These are phyloP conservation scores for Maniola hyperantus DNA, from an alignment of 2,888 invertebrate genomes.

Conservation along the genomic window DNA sequence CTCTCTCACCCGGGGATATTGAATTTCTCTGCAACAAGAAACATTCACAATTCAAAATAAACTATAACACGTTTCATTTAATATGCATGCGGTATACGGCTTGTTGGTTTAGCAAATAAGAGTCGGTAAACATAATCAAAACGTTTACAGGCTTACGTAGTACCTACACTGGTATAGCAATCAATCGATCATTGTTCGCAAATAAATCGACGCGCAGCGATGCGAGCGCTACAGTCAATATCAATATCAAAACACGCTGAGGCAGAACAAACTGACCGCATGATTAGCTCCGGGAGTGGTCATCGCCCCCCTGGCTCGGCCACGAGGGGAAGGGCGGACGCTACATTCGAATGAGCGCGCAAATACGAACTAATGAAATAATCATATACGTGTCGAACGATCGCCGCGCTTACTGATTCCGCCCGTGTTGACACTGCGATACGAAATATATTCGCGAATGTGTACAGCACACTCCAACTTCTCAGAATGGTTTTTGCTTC, in stretches of 20 bases:
- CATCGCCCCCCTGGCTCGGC: constrained; percentile 60
- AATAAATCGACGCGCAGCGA: constrained; percentile 80
- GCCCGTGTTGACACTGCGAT: constrained; percentile 57
- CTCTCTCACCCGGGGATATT: constrained; percentile 91
- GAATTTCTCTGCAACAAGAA: constrained; percentile 88
- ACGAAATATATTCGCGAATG: constrained; percentile 27
- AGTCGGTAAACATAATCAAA: constrained; percentile 77
- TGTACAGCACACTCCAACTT: constrained; percentile 22
- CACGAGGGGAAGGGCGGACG: constrained; percentile 48
- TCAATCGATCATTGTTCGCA: constrained; percentile 82
- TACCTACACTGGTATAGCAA: constrained; percentile 49
- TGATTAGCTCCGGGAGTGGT: constrained; percentile 81
- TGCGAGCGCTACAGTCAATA: constrained; percentile 79
- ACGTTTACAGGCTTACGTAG: constrained; percentile 72
- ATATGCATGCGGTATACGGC: constrained; percentile 45
- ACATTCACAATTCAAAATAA: constrained; percentile 34
- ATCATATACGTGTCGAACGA: constrained; percentile 80
- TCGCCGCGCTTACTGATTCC: constrained; percentile 66
- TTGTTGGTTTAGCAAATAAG: constrained; percentile 67
- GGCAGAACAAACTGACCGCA: constrained; percentile 83
- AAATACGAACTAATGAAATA: constrained; percentile 82
- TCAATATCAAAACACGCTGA: constrained; percentile 83
- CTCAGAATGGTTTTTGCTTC: constrained; percentile 43
- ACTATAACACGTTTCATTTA: constrained; percentile 28
- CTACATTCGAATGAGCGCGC: constrained; percentile 78